These are phyloP conservation scores for Apocheima hispidaria DNA, from an alignment of 2,888 invertebrate genomes.

Conservation along the genomic window DNA sequence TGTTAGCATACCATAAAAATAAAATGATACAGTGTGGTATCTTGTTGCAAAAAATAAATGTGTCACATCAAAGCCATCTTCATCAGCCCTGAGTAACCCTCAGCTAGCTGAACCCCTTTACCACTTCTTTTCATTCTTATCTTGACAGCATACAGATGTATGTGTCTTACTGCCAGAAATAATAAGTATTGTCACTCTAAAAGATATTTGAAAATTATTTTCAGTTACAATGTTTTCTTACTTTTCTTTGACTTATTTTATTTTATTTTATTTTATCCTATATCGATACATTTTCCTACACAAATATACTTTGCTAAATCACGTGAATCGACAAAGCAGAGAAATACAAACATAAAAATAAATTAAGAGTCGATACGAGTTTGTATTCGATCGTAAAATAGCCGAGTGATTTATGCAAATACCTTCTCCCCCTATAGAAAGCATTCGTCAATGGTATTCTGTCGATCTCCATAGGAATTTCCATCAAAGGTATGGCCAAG, in stretches of 20 bases:
- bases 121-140: too few relatives aligned
- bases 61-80: neutral
- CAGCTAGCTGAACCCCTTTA: too few relatives aligned
- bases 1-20: too few relatives aligned
- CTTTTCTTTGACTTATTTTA: too few relatives aligned
- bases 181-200: too few relatives aligned
- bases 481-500: conserved; percentile 55
- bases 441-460: conserved; percentile 61
- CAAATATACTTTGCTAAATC: conserved; percentile 23
- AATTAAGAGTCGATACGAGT: conserved; percentile 25
- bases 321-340: conserved; percentile 16
- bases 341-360: conserved; percentile 33
- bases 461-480: conserved; percentile 66
- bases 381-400: conserved; percentile 39
- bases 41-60: neutral
- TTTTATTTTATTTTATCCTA: too few relatives aligned
- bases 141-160: too few relatives aligned
- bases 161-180: too few relatives aligned
- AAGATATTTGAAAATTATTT: too few relatives aligned
- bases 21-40: neutral
- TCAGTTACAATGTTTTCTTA: too few relatives aligned
- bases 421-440: conserved; percentile 50
- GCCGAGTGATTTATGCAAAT: conserved; percentile 40
- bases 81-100: neutral
- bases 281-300: too few relatives aligned